Base-by-base conservation (phyloP, 2,888 invertebrate genomes). In the Idaea aversata region DNA sequence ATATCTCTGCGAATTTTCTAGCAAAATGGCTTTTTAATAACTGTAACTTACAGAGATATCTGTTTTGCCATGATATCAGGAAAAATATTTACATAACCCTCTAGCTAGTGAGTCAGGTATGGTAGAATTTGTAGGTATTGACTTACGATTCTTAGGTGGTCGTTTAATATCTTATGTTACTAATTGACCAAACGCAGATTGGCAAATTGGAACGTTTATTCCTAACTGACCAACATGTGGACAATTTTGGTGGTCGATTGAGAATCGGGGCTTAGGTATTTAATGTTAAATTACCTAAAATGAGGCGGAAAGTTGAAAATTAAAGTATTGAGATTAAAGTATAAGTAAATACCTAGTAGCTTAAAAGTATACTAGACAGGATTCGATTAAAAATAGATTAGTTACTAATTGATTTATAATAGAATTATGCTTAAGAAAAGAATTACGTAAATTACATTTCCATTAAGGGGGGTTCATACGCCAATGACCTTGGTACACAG, bases 1-100 rank as follows among this genome's bases (percentile, higher is more conserved):
- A 47, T 47, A 47, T 47, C 47, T 47, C 47, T 47, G 47, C 47
- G 47, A 47, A 47, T 47, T 47, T 47, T 47, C 47, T 47, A 47
- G 47, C 47, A 47, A 47, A 47, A 47, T 47, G 47, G 47, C 10
- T 47, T 47, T 47, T 47, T 47, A 47, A 47, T 47, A 47, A 47
- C 47, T 47, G 47, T 47, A 47, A 47, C 47, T 47, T 47, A 47
- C 47, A 47, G 47, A 47, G 47, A 47, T 47, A 47, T 47, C 47
- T 47, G 47, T 47, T 47, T 47, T 47, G 47, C 13, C 13, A 5
- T 47, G 47, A 47, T 47, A 47, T 47, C 47, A 47, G 47, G 47
- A 10, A 7, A 25, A 13, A 10, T 47, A 47, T 47, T 47, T 47
- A 47, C 47, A 47, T 5, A 47, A 47, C 47, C 47, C 13, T 47